These are phyloP conservation scores for Cyprinodon variegatus DNA, from an alignment of 2,113 vertebrate species.

Conservation along the genomic window DNA sequence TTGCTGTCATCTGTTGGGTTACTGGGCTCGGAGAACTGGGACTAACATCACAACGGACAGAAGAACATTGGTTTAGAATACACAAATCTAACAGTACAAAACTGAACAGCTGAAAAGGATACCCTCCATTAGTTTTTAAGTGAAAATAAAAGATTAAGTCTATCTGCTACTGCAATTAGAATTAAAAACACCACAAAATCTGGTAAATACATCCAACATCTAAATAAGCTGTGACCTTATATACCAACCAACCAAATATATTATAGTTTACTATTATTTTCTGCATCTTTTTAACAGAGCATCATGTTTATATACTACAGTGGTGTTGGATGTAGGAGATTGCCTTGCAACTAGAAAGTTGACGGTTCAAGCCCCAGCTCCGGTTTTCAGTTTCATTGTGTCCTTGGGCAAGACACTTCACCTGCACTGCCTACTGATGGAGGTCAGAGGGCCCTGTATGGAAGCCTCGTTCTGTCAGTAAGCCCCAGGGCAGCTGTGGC, in stretches of 20 bases:
- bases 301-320: no score
- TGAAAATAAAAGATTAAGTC: not conserved
- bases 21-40: slow-evolving; percentile 85
- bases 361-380: no score
- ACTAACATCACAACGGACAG: slow-evolving; percentile 36
- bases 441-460: no score
- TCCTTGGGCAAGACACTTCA: no score
- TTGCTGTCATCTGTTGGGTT: slow-evolving; percentile 91
- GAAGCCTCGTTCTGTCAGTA: no score
- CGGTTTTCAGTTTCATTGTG: no score
- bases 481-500: no score
- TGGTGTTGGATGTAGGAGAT: no score
- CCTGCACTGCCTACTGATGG: no score
- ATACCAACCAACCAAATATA: not conserved
- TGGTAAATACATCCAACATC: not conserved
- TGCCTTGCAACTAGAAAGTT: no score
- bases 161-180: not conserved
- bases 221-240: not conserved
- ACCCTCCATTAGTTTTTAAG: not conserved
- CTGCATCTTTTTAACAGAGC: no score
- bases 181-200: not conserved
- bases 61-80: not conserved
- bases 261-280: no score
- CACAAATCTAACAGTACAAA: not conserved
- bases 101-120: not conserved